Percentiles rank a stretch among this genome's conserved stretches.
phyloP scores from a whole-genome alignment of 2,797 vertebrate genomes.

The Poeciliopsis presidionis region DNA sequence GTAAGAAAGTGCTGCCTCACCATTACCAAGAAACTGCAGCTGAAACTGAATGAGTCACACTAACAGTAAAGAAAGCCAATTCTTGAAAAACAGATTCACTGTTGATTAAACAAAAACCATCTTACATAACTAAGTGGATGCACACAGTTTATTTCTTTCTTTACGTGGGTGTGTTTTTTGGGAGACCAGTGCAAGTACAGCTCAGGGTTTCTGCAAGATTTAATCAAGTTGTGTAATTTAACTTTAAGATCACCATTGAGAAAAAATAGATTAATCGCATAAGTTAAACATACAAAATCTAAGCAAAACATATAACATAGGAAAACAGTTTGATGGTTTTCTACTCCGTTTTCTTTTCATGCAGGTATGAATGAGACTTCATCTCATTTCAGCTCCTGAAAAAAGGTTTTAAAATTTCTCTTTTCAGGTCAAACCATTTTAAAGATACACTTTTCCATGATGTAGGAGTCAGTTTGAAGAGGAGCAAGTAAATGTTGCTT shows the following conservation, averaged over 20 bases:
- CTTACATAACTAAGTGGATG: not conserved
- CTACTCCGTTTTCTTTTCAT: not conserved
- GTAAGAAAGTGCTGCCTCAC: constrained; percentile 19
- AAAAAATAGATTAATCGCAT: not conserved
- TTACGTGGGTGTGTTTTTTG: not conserved
- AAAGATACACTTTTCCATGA: not conserved
- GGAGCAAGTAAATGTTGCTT: not conserved
- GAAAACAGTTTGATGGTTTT: not conserved
- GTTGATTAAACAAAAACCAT: constrained; percentile 4
- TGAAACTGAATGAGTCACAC: constrained; percentile 42
- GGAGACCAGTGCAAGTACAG: not conserved
- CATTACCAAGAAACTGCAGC: constrained; percentile 20
- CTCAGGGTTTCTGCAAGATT: not conserved
- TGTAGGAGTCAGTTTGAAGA: not conserved
- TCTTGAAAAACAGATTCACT: constrained; percentile 25
- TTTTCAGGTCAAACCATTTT: not conserved
- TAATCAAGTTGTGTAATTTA: not conserved
- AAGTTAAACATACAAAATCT: not conserved
- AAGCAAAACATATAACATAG: not conserved
- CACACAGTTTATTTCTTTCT: not conserved
- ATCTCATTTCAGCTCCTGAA: not conserved
- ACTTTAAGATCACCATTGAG: not conserved
- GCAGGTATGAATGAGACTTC: not conserved
- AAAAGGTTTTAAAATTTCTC: not conserved
- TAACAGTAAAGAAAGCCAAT: constrained; percentile 35